Evolutionary conservation across 2,888 invertebrate species (phyloP).

Genomic region (Portevinia maculata): DNA sequence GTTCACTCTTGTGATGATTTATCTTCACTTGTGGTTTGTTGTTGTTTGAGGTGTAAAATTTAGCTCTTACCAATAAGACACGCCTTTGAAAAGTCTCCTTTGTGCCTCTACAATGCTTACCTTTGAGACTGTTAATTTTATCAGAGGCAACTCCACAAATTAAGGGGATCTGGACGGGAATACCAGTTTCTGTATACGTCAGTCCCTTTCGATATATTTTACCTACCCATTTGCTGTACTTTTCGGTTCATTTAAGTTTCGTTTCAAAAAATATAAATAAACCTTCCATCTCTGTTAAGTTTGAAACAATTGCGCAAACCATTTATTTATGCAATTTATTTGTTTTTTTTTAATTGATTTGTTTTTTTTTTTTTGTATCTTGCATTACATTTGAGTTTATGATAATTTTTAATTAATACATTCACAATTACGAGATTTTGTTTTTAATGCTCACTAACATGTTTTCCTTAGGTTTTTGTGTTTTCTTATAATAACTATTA

Average conservation of each 20-base stretch:
- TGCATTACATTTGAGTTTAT: conserved; percentile 33
- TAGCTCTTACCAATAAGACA: too few relatives aligned
- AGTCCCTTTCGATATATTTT: too few relatives aligned
- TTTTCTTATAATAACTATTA: conserved; percentile 51
- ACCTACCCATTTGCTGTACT: too few relatives aligned
- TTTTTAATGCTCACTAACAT: conserved; percentile 42
- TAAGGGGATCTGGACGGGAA: too few relatives aligned
- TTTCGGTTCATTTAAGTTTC: not conserved
- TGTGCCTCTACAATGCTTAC: too few relatives aligned
- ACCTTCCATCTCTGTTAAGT: conserved; percentile 29
- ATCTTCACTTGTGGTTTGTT: too few relatives aligned
- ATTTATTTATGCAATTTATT: conserved; percentile 49
- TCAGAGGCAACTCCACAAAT: too few relatives aligned
- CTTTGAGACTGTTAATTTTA: too few relatives aligned
- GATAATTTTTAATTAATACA: conserved; percentile 49
- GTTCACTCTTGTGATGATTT: too few relatives aligned
- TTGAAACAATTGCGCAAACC: conserved; percentile 51
- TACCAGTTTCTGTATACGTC: too few relatives aligned
- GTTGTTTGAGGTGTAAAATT: too few relatives aligned
- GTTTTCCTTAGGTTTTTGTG: conserved; percentile 11
- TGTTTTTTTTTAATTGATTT: conserved; percentile 28
- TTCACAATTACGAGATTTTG: conserved; percentile 53
- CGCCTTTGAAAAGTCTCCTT: too few relatives aligned
- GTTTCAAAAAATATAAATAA: not conserved
- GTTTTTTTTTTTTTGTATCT: conserved; percentile 15